phyloP scores from a whole-genome alignment of 2,888 invertebrate genomes.

The Adelognathus sp. region DNA sequence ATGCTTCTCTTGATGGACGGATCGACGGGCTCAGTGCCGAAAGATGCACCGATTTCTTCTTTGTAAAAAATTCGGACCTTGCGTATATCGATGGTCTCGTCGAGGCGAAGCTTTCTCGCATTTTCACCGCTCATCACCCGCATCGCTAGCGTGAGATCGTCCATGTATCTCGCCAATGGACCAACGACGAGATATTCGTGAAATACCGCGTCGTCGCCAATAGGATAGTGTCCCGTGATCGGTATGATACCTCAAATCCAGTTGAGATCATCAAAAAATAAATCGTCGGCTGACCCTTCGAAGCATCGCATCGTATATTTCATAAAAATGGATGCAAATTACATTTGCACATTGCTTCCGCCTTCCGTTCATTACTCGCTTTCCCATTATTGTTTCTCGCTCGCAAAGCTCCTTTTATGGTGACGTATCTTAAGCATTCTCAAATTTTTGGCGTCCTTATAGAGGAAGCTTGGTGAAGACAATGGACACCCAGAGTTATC shows the following conservation, averaged over 20 bases:
- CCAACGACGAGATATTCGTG: constrained; percentile 84
- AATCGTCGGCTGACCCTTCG: too few species aligned
- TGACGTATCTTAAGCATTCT: too few species aligned
- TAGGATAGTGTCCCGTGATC: constrained; percentile 85
- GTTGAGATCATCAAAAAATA: neutral
- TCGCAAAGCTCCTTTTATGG: too few species aligned
- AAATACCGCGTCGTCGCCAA: constrained; percentile 81
- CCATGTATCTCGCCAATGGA: constrained; percentile 90
- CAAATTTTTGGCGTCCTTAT: too few species aligned
- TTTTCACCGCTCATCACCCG: constrained; percentile 84
- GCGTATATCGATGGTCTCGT: constrained; percentile 82
- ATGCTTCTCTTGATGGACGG: constrained; percentile 83
- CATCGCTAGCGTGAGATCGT: constrained; percentile 87
- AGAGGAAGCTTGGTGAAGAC: too few species aligned
- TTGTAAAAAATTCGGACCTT: constrained; percentile 85
- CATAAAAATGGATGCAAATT: too few species aligned
- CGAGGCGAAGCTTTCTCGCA: constrained; percentile 80
- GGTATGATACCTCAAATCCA: constrained; percentile 82
- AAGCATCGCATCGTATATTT: too few species aligned
- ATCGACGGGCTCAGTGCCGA: constrained; percentile 83
- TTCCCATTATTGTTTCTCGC: too few species aligned
- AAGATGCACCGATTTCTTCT: constrained; percentile 84
- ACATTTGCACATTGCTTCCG: too few species aligned
- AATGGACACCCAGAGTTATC: too few species aligned
- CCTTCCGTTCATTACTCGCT: too few species aligned